Evolutionary conservation across 2,797 vertebrate species (phyloP).

Genomic region (Peromyscus attwateri): DNA sequence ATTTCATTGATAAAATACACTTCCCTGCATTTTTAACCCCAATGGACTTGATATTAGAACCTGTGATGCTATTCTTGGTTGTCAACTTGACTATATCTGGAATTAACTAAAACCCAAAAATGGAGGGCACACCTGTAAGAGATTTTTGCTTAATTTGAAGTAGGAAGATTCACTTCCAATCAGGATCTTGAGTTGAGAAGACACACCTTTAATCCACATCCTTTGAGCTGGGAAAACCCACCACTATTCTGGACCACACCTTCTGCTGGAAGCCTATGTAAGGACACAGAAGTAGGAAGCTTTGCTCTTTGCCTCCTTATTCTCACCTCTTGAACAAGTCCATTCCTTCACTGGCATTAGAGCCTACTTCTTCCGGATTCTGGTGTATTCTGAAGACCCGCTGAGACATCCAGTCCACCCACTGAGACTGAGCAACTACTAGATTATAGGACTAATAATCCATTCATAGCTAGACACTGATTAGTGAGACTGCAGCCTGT

Average conservation of each 20-base stretch:
- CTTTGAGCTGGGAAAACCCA: neutral
- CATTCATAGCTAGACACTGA: neutral
- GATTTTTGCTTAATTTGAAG: neutral
- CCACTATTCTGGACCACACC: neutral
- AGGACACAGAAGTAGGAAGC: neutral
- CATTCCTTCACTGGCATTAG: neutral
- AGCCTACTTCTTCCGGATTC: neutral
- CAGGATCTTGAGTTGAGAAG: neutral
- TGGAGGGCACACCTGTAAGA: neutral
- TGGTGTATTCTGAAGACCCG: neutral
- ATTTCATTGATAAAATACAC: slow-evolving; percentile 34
- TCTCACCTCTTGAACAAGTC: neutral
- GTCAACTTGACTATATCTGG: neutral
- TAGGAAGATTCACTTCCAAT: neutral
- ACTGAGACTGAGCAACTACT: neutral
- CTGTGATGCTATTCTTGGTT: neutral
- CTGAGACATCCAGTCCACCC: too few relatives aligned
- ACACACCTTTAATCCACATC: neutral
- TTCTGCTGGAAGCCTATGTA: neutral
- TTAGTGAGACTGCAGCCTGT: neutral
- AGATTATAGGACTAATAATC: too few relatives aligned
- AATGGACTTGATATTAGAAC: neutral
- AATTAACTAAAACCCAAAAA: neutral
- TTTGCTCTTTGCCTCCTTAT: neutral
- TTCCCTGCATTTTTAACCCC: neutral